A percentile compares a stretch with the other conserved stretches of the same genome.
These are phyloP conservation scores for Pipistrellus kuhlii DNA, from an alignment of 2,797 vertebrate genomes.

Conservation along the genomic window DNA sequence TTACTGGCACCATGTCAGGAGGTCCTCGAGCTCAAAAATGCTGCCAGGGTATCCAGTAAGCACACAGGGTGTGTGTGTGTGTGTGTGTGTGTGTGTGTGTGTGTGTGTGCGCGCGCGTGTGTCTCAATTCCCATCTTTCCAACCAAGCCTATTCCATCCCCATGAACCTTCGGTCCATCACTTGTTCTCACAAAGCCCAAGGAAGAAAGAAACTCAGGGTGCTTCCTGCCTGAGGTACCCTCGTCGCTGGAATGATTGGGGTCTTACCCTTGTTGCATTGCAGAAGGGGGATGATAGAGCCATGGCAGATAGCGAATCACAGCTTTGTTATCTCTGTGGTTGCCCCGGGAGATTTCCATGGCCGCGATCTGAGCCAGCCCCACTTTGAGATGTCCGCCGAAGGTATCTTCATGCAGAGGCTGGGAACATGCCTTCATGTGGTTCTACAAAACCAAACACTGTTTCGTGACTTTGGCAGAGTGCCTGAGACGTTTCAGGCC, in stretches of 20 bases:
- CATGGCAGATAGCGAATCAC: slow-evolving; percentile 97
- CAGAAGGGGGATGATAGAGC: slow-evolving; percentile 98
- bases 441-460: slow-evolving; percentile 89
- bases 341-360: slow-evolving; percentile 99
- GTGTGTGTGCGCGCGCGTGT: too few species aligned
- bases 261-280: slow-evolving; percentile 98
- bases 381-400: slow-evolving; percentile 98
- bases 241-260: background rate
- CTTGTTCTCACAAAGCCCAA: background rate
- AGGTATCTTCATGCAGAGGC: slow-evolving; percentile 98
- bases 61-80: too few species aligned
- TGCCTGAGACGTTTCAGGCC: background rate
- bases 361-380: slow-evolving; percentile 98
- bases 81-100: too few species aligned
- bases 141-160: background rate
- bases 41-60: background rate
- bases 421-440: slow-evolving; percentile 99
- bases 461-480: background rate
- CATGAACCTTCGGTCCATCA: background rate
- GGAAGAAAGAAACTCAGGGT: background rate
- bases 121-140: background rate
- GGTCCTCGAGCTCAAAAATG: background rate
- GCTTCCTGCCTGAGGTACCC: background rate
- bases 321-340: slow-evolving; percentile 98
- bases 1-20: background rate